Evolutionary conservation across 1,140 invertebrate species (phyloP).

Genomic region (Harpegnathos saltator): DNA sequence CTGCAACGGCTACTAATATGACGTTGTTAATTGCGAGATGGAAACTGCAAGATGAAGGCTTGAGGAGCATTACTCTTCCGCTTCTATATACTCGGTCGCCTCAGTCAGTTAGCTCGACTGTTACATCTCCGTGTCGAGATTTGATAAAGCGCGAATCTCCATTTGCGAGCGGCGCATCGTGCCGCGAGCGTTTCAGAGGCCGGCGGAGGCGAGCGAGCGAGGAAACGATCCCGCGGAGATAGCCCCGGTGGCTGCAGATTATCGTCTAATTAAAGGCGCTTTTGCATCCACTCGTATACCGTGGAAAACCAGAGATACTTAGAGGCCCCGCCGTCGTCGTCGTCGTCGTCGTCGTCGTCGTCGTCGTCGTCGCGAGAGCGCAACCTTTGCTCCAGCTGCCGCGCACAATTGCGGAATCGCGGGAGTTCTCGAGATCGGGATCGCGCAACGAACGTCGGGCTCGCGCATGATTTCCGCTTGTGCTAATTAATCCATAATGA

Average conservation of each 20-base stretch:
- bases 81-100: no score
- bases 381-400: constrained; percentile 48
- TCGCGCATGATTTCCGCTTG: constrained; percentile 42
- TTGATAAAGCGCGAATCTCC: background rate
- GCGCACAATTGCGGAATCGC: constrained; percentile 49
- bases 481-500: constrained; percentile 59
- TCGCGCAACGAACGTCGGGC: constrained; percentile 42
- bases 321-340: constrained; percentile 25
- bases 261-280: constrained; percentile 40
- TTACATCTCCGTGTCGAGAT: no score
- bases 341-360: no score
- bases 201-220: background rate
- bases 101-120: no score
- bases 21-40: no score
- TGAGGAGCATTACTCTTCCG: no score
- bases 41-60: no score
- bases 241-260: constrained; percentile 7
- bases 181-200: background rate
- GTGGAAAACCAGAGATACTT: constrained; percentile 44
- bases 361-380: background rate
- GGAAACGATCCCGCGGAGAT: background rate
- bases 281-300: constrained; percentile 15
- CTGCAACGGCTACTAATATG: no score
- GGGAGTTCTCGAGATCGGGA: constrained; percentile 31
- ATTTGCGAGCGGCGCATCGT: background rate